phyloP scores from a whole-genome alignment of 1,140 invertebrate genomes.

The Andricus grossulariae region DNA sequence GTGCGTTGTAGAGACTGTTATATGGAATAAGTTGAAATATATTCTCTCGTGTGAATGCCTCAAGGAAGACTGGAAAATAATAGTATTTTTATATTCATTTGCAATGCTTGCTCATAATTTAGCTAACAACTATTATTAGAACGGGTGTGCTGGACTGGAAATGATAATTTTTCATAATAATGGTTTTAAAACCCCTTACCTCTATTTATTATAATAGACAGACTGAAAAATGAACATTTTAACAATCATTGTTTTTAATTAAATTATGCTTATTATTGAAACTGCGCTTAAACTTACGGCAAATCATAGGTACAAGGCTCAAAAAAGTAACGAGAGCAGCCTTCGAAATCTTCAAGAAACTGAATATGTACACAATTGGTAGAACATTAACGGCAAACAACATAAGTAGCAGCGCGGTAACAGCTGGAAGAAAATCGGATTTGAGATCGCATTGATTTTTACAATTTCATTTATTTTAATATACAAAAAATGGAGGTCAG shows the following conservation, averaged over 20 bases:
- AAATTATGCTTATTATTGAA: neutral
- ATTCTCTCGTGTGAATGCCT: neutral
- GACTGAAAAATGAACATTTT: too few relatives aligned
- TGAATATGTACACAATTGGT: constrained; percentile 62
- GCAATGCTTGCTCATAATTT: too few relatives aligned
- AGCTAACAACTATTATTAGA: too few relatives aligned
- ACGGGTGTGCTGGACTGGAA: too few relatives aligned
- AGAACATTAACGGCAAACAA: constrained; percentile 66
- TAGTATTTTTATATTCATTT: constrained; percentile 12
- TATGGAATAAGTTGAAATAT: too few relatives aligned
- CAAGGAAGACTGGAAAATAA: rapidly evolving
- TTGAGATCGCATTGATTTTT: neutral
- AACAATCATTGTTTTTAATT: too few relatives aligned
- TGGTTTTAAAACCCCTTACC: too few relatives aligned
- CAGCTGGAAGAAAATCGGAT: constrained; percentile 56
- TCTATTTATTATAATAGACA: too few relatives aligned
- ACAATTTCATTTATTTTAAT: neutral
- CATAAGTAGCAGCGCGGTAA: constrained; percentile 59
- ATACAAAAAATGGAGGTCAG: too few relatives aligned
- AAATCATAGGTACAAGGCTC: constrained; percentile 57
- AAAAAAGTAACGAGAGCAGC: constrained; percentile 57
- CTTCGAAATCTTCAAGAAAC: constrained; percentile 64
- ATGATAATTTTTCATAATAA: too few relatives aligned
- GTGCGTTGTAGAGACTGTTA: too few relatives aligned
- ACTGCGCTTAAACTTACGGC: constrained; percentile 57